Conservation (phyloP, 2,888 invertebrate species). For the Caenorhabditis drosophilae region DNA sequence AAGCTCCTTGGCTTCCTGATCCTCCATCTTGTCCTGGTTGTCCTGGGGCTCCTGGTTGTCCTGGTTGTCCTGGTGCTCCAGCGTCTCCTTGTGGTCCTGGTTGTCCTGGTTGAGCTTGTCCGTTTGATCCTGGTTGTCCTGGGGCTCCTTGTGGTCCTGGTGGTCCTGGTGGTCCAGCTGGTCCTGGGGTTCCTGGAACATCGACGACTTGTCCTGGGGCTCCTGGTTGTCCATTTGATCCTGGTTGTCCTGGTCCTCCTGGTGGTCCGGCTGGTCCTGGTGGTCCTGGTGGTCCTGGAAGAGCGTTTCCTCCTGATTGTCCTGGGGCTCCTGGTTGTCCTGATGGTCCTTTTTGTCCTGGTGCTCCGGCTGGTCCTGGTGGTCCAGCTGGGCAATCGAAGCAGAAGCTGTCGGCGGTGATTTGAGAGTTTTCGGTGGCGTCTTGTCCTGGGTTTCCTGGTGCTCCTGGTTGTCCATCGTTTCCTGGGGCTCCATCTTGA, state of each 20-base stretch:
- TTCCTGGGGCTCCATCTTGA: constrained; percentile 50
- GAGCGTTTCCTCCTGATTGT: constrained; percentile 30
- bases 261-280: constrained; percentile 49
- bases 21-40: constrained; percentile 37
- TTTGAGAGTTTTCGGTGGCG: constrained; percentile 28
- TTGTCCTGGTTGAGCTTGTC: constrained; percentile 32
- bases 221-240: constrained; percentile 37
- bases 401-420: constrained; percentile 45
- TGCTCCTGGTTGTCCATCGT: constrained; percentile 48
- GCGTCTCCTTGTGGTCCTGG: constrained; percentile 43
- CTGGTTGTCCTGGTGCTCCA: constrained; percentile 45
- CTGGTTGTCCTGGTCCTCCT: constrained; percentile 36
- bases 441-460: constrained; percentile 49
- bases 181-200: constrained; percentile 44
- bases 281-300: constrained; percentile 43
- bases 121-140: constrained; percentile 42
- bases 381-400: constrained; percentile 50
- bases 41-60: constrained; percentile 41
- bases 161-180: constrained; percentile 46
- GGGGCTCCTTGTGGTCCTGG: constrained; percentile 42
- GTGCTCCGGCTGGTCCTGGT: constrained; percentile 46
- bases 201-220: constrained; percentile 46
- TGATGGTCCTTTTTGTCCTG: constrained; percentile 46
- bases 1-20: constrained; percentile 41
- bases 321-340: constrained; percentile 43